phyloP scores from a whole-genome alignment of 2,888 invertebrate genomes.

The Ochlodes sylvanus region DNA sequence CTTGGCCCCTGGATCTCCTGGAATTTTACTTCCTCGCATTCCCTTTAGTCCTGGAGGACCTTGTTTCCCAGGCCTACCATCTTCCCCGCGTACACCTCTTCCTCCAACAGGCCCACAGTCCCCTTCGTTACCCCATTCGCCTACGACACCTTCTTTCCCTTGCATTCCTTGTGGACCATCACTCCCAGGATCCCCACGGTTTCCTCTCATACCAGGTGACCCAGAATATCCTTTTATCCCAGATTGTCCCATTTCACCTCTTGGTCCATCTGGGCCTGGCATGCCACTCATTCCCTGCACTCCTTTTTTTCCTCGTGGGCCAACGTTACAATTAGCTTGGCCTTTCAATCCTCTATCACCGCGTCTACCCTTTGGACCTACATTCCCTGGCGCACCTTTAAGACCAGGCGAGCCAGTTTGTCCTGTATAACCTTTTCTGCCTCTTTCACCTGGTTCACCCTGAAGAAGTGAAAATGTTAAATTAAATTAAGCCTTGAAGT shows the following conservation, averaged over 20 bases:
- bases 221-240: conserved; percentile 88
- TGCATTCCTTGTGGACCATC: conserved; percentile 88
- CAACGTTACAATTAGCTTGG: conserved; percentile 87
- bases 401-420: conserved; percentile 89
- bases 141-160: conserved; percentile 87
- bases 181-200: conserved; percentile 85
- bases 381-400: conserved; percentile 89
- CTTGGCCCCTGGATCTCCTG: conserved; percentile 90
- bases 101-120: conserved; percentile 89
- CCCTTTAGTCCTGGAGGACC: conserved; percentile 92
- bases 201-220: conserved; percentile 85
- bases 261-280: conserved; percentile 91
- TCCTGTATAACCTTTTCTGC: conserved; percentile 91
- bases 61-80: conserved; percentile 93
- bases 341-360: conserved; percentile 92
- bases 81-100: conserved; percentile 91
- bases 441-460: conserved; percentile 92
- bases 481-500: too few relatives aligned
- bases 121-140: conserved; percentile 89
- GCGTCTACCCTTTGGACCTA: conserved; percentile 92
- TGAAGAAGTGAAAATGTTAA: conserved; percentile 52
- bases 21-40: conserved; percentile 85
- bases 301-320: conserved; percentile 90
- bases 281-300: conserved; percentile 87
- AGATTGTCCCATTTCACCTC: conserved; percentile 89